Conservation (phyloP, 2,888 invertebrate species). For the Orthosia cruda region DNA sequence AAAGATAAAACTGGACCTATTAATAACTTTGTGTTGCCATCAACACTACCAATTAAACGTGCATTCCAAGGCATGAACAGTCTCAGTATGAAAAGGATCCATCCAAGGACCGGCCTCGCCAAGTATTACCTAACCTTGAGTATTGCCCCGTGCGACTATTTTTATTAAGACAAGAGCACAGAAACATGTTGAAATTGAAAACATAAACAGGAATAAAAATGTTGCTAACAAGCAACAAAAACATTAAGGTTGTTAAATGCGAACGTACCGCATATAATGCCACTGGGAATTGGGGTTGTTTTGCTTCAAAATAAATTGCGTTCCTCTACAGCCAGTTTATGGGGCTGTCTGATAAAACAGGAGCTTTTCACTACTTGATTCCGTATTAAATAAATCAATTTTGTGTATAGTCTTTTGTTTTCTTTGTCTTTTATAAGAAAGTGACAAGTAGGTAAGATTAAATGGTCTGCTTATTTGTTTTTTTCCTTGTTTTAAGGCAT, state of each 20-base stretch:
- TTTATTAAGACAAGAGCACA: no score
- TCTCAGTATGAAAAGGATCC: no score
- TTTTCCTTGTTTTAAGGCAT: neutral
- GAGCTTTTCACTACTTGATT: neutral
- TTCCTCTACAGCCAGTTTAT: neutral
- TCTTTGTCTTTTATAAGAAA: neutral
- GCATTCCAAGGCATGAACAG: no score
- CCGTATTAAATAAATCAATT: neutral
- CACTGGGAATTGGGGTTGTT: neutral
- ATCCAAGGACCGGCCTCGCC: no score
- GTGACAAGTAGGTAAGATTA: neutral
- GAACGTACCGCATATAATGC: neutral
- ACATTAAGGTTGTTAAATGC: neutral
- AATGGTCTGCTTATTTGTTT: neutral
- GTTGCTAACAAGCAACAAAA: neutral
- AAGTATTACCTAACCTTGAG: no score
- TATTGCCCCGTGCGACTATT: no score
- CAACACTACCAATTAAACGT: no score
- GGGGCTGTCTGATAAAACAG: neutral
- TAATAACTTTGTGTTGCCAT: no score
- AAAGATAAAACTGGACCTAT: no score
- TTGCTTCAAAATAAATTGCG: neutral
- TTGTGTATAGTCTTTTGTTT: neutral
- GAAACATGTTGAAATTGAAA: neutral
- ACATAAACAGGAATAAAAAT: neutral